These are phyloP conservation scores for Mimachlamys varia DNA, from an alignment of 2,888 invertebrate species.

Conservation along the genomic window DNA sequence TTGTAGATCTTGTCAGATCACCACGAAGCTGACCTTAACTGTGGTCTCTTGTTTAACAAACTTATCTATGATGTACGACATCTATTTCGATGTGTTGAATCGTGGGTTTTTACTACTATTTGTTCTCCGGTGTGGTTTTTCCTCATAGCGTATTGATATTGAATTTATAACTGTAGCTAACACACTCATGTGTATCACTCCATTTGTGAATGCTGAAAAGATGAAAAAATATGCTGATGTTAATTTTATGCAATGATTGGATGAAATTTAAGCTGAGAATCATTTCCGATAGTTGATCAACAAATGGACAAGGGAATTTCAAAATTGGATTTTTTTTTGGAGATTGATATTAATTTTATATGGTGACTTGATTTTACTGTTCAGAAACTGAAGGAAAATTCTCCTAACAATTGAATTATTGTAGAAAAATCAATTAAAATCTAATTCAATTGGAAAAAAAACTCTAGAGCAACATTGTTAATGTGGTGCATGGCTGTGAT, in stretches of 20 bases:
- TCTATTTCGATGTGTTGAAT: neutral
- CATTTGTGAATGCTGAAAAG: no score
- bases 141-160: neutral
- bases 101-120: neutral
- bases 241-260: neutral
- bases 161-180: no score
- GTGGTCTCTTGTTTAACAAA: neutral
- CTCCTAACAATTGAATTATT: neutral
- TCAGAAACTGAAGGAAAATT: neutral
- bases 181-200: no score
- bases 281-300: neutral
- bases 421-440: neutral
- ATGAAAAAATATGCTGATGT: no score
- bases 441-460: neutral
- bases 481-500: neutral
- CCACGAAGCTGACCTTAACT: neutral
- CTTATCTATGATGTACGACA: neutral
- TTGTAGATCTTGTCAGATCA: neutral
- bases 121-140: neutral
- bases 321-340: no score
- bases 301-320: neutral
- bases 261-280: neutral
- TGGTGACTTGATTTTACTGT: neutral
- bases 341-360: neutral
- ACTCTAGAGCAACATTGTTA: neutral